Evolutionary conservation across 2,888 invertebrate species (phyloP).

Genomic region (Pterostichus niger): DNA sequence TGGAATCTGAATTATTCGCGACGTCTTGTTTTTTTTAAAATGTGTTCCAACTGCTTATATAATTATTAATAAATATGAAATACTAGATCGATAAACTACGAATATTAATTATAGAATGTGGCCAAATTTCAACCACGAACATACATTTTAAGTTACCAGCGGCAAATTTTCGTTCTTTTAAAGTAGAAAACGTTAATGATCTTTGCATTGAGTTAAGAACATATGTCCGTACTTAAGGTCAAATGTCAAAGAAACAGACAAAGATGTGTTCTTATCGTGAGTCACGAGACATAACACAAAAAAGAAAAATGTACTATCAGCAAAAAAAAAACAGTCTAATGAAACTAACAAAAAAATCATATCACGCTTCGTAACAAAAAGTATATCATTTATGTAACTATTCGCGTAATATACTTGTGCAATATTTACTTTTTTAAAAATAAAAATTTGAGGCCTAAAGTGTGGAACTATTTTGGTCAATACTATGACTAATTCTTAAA

Average conservation of each 20-base stretch:
- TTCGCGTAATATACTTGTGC: constrained; percentile 1
- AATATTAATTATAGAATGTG: too few relatives aligned
- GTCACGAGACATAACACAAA: constrained; percentile 39
- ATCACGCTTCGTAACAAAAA: neutral
- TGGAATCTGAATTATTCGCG: too few relatives aligned
- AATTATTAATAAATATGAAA: too few relatives aligned
- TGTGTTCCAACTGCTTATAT: too few relatives aligned
- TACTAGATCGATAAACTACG: too few relatives aligned
- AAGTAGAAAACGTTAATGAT: constrained; percentile 28
- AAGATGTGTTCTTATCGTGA: constrained; percentile 8
- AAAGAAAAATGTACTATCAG: constrained; percentile 29
- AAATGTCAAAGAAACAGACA: constrained; percentile 25
- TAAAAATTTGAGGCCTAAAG: neutral
- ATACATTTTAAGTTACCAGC: neutral
- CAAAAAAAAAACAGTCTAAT: neutral
- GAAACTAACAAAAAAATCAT: constrained; percentile 13
- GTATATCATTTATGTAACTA: constrained; percentile 29
- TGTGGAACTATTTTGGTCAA: neutral
- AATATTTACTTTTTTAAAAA: constrained; percentile 16
- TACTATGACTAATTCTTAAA: neutral
- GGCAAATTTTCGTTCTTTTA: neutral
- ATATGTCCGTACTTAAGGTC: constrained; percentile 4
- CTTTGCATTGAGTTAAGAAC: neutral
- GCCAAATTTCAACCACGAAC: too few relatives aligned
- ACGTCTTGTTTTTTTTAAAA: too few relatives aligned